These are phyloP conservation scores for Aurelia sp. DNA, from an alignment of 30 jellyfish, hydroid and myxozoan species.

Conservation along the genomic window DNA sequence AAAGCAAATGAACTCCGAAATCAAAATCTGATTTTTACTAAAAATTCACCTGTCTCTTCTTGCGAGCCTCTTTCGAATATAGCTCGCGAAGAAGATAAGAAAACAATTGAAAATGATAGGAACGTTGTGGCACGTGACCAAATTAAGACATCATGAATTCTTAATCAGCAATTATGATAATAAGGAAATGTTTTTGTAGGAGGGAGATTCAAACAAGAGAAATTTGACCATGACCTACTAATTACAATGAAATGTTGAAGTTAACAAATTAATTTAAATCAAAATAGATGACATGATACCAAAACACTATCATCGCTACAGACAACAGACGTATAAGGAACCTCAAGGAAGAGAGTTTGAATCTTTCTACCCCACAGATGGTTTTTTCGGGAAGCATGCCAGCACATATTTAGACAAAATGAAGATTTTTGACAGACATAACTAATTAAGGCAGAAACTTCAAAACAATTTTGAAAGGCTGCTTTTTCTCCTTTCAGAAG, in stretches of 20 bases:
- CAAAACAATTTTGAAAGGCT: too few species aligned
- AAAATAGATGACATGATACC: constrained; percentile 19
- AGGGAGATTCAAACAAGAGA: constrained; percentile 23
- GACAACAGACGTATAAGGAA: constrained; percentile 56
- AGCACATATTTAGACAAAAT: too few species aligned
- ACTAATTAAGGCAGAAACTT: too few species aligned
- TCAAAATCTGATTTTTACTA: constrained; percentile 16
- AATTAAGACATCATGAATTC: constrained; percentile 47
- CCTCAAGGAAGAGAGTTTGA: neutral
- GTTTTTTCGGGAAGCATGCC: too few species aligned
- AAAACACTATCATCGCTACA: constrained; percentile 41
- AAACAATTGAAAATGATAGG: constrained; percentile 42
- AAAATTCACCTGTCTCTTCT: constrained; percentile 40
- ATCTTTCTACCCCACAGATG: too few species aligned
- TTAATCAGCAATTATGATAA: constrained; percentile 43
- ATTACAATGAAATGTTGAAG: constrained; percentile 28
- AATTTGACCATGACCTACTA: constrained; percentile 30
- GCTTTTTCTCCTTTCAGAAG: too few species aligned
- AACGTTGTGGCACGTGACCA: constrained; percentile 68
- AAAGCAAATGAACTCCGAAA: constrained; percentile 13
- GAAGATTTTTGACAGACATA: too few species aligned
- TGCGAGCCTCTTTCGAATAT: neutral
- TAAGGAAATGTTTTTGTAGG: constrained; percentile 22
- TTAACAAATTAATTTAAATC: constrained; percentile 48
- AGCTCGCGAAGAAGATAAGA: constrained; percentile 42